phyloP scores from a whole-genome alignment of 2,888 invertebrate genomes.

The Dioctria linearis region DNA sequence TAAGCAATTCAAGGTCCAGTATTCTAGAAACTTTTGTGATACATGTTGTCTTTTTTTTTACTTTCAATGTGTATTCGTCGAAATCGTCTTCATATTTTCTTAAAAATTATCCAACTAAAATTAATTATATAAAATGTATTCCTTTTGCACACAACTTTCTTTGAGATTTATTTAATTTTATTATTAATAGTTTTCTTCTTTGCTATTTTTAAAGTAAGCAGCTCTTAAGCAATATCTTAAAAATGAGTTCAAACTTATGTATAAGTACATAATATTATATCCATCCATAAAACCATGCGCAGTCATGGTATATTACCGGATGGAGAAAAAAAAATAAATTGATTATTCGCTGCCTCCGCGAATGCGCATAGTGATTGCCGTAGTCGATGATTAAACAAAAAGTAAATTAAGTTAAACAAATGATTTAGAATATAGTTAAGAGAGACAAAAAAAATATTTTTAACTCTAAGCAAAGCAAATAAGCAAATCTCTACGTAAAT shows the following conservation, averaged over 20 bases:
- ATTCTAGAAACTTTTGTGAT: too few species aligned
- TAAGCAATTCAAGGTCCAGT: too few species aligned
- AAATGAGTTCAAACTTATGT: slow-evolving; percentile 15
- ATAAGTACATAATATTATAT: background rate
- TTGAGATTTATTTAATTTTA: too few species aligned
- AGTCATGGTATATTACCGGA: slow-evolving; percentile 1
- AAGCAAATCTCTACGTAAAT: background rate
- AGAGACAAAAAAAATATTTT: background rate
- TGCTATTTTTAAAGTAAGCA: too few species aligned
- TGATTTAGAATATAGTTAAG: slow-evolving; percentile 13
- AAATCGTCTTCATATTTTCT: too few species aligned
- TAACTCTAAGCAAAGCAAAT: background rate
- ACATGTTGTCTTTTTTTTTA: too few species aligned
- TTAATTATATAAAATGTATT: too few species aligned
- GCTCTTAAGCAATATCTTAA: background rate
- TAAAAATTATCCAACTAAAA: too few species aligned
- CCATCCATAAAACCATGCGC: slow-evolving; percentile 30
- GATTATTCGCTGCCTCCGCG: slow-evolving; percentile 62
- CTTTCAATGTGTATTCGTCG: too few species aligned
- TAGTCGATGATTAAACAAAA: slow-evolving; percentile 53
- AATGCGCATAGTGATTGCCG: slow-evolving; percentile 59
- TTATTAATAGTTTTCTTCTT: too few species aligned
- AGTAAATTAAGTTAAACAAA: slow-evolving; percentile 7
- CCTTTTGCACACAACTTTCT: too few species aligned
- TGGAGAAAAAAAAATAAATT: slow-evolving; percentile 27